phyloP scores from a whole-genome alignment of 2,888 invertebrate genomes.

The Physocephala rufipes region DNA sequence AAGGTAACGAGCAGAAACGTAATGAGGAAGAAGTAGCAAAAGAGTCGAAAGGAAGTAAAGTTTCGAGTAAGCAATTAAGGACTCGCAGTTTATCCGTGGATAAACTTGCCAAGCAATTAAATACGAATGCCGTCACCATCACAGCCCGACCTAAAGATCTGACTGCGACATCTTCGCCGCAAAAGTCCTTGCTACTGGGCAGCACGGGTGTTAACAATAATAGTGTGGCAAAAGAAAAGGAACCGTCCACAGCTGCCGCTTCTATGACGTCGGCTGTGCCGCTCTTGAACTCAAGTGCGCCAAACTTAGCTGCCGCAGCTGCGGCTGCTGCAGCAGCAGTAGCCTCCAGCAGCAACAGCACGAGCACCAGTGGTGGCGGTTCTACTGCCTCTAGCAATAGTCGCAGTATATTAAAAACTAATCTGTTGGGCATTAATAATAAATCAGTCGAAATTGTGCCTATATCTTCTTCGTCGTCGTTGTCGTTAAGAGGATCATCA shows the following conservation, averaged over 20 bases:
- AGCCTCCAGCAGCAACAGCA: conserved; percentile 44
- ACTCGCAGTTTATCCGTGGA: conserved; percentile 58
- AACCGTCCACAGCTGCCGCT: conserved; percentile 46
- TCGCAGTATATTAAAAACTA: conserved; percentile 63
- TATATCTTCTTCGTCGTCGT: conserved; percentile 43
- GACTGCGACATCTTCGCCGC: conserved; percentile 42
- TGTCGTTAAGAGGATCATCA: conserved; percentile 18
- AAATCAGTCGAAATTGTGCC: conserved; percentile 61
- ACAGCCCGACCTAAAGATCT: conserved; percentile 62
- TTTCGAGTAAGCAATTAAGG: conserved; percentile 41
- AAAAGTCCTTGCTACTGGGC: conserved; percentile 40
- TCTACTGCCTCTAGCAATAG: conserved; percentile 32
- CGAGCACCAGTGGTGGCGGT: conserved; percentile 43
- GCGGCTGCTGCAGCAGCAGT: conserved; percentile 40
- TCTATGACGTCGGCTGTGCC: conserved; percentile 41
- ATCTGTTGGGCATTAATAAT: conserved; percentile 55
- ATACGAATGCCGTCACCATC: conserved; percentile 63
- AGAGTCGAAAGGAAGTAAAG: background rate
- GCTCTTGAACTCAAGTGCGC: conserved; percentile 28
- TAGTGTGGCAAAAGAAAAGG: conserved; percentile 42
- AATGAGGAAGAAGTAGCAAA: background rate
- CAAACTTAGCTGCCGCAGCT: conserved; percentile 42
- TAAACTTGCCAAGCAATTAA: conserved; percentile 60
- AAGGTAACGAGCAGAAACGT: conserved; percentile 42
- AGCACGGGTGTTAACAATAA: background rate